Percentiles rank a stretch among this genome's conserved stretches.
Conservation (phyloP, 2,888 invertebrate genomes). For the Phytoseiulus persimilis region DNA sequence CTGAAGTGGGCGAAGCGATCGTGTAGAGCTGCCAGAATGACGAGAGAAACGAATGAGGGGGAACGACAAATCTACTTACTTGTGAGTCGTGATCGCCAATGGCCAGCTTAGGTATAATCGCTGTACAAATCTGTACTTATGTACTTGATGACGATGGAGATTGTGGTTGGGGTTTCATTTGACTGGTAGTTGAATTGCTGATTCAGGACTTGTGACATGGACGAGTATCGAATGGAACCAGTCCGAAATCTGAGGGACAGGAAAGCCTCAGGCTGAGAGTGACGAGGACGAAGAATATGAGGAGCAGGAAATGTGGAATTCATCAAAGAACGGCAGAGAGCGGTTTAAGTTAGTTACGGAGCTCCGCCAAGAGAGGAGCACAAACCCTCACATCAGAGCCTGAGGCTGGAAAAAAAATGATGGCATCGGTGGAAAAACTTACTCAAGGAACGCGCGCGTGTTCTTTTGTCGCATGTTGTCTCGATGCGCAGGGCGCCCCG, state of each 20-base stretch:
- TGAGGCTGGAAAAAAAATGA: neutral
- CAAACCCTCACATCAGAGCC: too few relatives aligned
- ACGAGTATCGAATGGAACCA: neutral
- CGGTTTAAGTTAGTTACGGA: too few relatives aligned
- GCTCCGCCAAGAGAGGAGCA: too few relatives aligned
- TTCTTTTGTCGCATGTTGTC: neutral
- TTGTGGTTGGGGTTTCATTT: neutral
- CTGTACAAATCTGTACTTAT: constrained; percentile 5
- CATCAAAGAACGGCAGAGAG: too few relatives aligned
- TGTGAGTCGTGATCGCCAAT: constrained; percentile 5
- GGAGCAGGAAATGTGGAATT: too few relatives aligned
- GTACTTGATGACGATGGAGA: neutral
- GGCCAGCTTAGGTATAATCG: neutral
- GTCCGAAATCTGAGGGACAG: too few relatives aligned
- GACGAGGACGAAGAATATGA: neutral
- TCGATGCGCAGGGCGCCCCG: neutral
- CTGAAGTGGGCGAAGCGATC: neutral
- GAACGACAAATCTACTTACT: neutral
- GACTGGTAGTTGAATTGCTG: neutral
- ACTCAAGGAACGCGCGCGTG: neutral
- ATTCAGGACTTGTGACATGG: neutral
- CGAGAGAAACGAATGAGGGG: neutral
- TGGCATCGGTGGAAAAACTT: neutral
- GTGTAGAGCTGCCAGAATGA: neutral
- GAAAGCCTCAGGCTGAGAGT: neutral